phyloP scores from a whole-genome alignment of 2,888 invertebrate species.

The Poecilobothrus nobilitatus region DNA sequence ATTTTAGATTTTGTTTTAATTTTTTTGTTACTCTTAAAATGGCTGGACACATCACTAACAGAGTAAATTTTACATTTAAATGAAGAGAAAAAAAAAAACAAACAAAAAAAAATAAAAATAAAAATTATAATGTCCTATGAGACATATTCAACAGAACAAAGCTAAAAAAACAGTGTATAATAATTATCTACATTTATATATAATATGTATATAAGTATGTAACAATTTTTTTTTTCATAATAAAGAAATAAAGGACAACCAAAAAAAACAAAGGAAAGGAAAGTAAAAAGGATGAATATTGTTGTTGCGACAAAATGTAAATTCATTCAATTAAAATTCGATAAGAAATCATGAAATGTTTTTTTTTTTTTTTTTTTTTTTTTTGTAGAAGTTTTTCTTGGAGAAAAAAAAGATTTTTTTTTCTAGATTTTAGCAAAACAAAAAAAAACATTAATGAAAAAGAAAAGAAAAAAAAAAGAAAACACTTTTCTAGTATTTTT shows the following conservation, averaged over 20 bases:
- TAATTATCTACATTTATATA: not conserved
- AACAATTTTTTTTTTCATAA: too few species aligned
- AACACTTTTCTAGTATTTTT: too few species aligned
- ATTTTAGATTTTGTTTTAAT: not conserved
- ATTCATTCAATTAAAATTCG: slow-evolving; percentile 4
- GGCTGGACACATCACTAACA: not conserved
- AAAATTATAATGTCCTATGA: not conserved
- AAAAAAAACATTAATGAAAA: too few species aligned
- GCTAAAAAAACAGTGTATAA: too few species aligned
- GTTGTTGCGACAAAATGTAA: slow-evolving; percentile 2
- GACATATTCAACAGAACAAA: not conserved
- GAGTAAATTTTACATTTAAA: not conserved
- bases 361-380: too few species aligned
- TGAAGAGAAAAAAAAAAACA: not conserved
- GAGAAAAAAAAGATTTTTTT: too few species aligned
- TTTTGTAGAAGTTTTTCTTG: too few species aligned
- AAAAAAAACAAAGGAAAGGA: too few species aligned
- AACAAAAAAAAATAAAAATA: not conserved
- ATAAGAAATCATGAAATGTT: not conserved
- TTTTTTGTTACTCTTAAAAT: not conserved
- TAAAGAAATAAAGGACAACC: too few species aligned
- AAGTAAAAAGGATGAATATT: not conserved
- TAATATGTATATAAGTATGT: not conserved
- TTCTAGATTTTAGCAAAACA: too few species aligned
- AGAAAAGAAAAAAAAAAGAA: too few species aligned